phyloP scores from a whole-genome alignment of 2,797 vertebrate species.

The Gobio occitaniae region DNA sequence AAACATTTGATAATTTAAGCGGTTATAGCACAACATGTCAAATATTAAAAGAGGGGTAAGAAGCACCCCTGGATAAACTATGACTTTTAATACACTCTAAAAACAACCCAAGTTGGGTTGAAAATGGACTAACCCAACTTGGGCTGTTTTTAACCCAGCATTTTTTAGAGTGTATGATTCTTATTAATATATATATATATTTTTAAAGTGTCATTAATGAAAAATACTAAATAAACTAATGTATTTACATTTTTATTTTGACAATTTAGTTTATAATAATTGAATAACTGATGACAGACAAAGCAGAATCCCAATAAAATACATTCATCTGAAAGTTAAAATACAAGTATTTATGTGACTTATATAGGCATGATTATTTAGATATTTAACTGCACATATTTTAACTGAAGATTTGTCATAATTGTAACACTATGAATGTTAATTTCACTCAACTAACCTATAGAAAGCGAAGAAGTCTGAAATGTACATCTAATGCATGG shows the following conservation, averaged over 20 bases:
- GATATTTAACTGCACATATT: neutral
- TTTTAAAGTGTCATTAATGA: neutral
- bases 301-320: neutral
- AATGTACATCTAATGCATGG: neutral
- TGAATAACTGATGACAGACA: neutral
- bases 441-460: neutral
- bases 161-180: too few relatives aligned
- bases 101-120: too few relatives aligned
- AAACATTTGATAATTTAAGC: too few relatives aligned
- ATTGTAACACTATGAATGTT: neutral
- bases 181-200: neutral
- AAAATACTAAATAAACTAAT: neutral
- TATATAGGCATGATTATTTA: neutral
- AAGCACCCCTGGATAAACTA: too few relatives aligned
- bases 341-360: neutral
- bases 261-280: too few relatives aligned
- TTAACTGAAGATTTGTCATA: neutral
- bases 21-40: too few relatives aligned
- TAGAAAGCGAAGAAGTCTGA: neutral
- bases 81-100: too few relatives aligned
- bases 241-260: too few relatives aligned
- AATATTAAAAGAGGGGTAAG: too few relatives aligned
- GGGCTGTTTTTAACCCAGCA: too few relatives aligned
- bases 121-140: too few relatives aligned
- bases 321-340: neutral